Evolutionary conservation across 1,140 invertebrate genomes (phyloP).

Genomic region (Lamellibrachia luymesi): DNA sequence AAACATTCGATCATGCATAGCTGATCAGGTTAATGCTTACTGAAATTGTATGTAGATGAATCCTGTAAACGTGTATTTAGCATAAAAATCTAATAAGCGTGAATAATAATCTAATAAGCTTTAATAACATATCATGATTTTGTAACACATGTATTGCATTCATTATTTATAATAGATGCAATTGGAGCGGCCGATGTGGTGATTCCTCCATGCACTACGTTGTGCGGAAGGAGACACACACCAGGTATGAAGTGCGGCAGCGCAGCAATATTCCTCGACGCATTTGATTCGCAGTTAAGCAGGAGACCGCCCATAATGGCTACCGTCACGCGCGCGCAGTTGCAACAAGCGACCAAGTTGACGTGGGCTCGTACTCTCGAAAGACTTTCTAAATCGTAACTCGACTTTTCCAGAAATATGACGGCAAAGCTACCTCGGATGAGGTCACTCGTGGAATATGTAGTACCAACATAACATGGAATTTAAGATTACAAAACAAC

Average conservation of each 20-base stretch:
- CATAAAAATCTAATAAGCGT: neutral
- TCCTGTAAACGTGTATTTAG: neutral
- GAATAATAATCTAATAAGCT: neutral
- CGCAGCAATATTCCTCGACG: neutral
- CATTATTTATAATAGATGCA: neutral
- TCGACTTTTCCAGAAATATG: too few species aligned
- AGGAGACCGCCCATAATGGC: neutral
- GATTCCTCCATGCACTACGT: neutral
- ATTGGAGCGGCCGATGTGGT: neutral
- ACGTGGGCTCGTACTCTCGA: neutral
- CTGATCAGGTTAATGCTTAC: neutral
- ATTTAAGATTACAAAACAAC: too few species aligned
- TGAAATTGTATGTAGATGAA: neutral
- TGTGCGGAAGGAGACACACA: neutral
- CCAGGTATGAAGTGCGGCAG: neutral
- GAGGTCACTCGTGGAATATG: too few species aligned
- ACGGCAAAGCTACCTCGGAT: too few species aligned
- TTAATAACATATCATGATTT: neutral
- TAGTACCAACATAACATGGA: too few species aligned
- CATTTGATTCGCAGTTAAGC: neutral
- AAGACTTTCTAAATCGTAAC: too few species aligned
- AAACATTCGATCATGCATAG: neutral
- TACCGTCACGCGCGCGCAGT: neutral
- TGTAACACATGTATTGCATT: neutral
- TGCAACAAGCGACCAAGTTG: neutral